Base-by-base conservation (phyloP, 2,888 invertebrate species). In the Pycnomerus fuliginosus region DNA sequence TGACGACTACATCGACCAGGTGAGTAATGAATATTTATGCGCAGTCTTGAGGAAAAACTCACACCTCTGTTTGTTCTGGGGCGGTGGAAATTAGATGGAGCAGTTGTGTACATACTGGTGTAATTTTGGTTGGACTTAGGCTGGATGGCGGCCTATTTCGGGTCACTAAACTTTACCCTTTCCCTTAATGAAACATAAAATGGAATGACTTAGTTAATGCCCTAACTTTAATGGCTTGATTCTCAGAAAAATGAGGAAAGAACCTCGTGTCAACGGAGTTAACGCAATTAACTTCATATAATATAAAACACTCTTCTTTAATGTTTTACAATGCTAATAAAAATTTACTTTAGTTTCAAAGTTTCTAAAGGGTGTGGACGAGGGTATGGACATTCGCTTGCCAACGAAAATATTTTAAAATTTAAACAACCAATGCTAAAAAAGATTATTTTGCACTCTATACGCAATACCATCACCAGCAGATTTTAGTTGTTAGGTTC, bases 131-230 rank as follows among this genome's bases (percentile, higher is more conserved):
- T 15, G 36, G 42, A 29, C 25, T 30, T 12, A 13, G 41, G 31
- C 31, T 20, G 38, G 48, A 48, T 37, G 23, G 41, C 37, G 46
- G 46, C 12, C 46, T 36, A 45, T 41, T 48, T 44, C 43, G 38
- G 48, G 48, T 48, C 48, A 48, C 43, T 48, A 48, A 44, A 48
- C 44, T 48, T 41, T 36, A 37, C 44, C 48, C 41, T 34, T 44
- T 34, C 29, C 38, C 31, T 41, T 48, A 48, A 45, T 48, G 44
- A 41, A 48, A 48, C 40, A 42, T 48, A 44, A 48, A 48, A 48
- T 23, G 24, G 32, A 46, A 37, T 32, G 44, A 44, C 44, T 44
- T 27, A 33, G 44, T 44, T 44, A 44, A 44, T 44, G 38, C 28
- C 11, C 38, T 23, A 22, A 44, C 27, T 44, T 37, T 31, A 43